These are phyloP conservation scores for Cydia pomonella DNA, from an alignment of 1,140 invertebrate species.

Conservation along the genomic window DNA sequence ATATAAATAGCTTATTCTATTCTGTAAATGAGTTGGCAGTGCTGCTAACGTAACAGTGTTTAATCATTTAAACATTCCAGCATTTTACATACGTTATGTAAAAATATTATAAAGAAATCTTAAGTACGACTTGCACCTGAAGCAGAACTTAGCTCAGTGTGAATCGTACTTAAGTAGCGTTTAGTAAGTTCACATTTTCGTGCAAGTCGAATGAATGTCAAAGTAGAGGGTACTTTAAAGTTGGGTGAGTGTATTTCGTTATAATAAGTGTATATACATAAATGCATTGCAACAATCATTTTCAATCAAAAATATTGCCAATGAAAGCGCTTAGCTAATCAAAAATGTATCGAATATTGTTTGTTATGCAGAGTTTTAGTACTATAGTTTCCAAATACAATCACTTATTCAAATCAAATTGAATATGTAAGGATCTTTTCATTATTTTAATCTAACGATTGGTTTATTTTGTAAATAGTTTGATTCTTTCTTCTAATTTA, in stretches of 20 bases:
- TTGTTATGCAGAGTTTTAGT: slow-evolving; percentile 29
- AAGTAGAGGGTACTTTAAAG: slow-evolving; percentile 3
- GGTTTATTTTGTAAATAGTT: slow-evolving; percentile 28
- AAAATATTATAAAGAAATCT: slow-evolving; percentile 4
- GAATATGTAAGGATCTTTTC: slow-evolving; percentile 27
- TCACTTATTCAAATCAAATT: slow-evolving; percentile 27
- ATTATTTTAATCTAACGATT: slow-evolving; percentile 28
- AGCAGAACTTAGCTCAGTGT: neutral
- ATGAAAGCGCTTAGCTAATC: slow-evolving; percentile 15
- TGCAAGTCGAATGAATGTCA: neutral
- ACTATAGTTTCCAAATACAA: slow-evolving; percentile 20
- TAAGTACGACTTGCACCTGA: neutral
- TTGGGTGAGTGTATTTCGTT: neutral
- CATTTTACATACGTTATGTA: slow-evolving; percentile 15
- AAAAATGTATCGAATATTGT: slow-evolving; percentile 32
- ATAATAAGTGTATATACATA: slow-evolving; percentile 30
- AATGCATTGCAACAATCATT: slow-evolving; percentile 28
- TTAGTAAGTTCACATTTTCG: neutral
- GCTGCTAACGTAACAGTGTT: neutral
- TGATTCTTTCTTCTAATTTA: slow-evolving; percentile 27
- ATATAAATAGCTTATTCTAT: slow-evolving; percentile 6
- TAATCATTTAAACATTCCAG: slow-evolving; percentile 25
- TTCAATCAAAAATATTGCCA: slow-evolving; percentile 20
- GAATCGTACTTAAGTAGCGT: slow-evolving; percentile 5
- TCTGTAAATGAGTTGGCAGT: neutral